phyloP scores from a whole-genome alignment of 2,888 invertebrate species.

The Platycnemis pennipes region DNA sequence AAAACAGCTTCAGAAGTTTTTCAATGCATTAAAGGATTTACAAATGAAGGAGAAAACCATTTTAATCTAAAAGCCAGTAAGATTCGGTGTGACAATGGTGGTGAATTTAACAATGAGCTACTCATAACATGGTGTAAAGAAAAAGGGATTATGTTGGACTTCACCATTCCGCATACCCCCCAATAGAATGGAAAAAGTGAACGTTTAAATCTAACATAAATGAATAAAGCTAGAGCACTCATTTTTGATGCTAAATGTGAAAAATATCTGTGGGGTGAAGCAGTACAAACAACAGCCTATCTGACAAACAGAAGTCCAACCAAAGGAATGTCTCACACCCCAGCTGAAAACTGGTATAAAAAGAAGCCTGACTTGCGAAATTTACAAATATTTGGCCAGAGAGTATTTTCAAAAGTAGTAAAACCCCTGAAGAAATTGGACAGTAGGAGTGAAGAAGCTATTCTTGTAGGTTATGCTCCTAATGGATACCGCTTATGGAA shows the following conservation, averaged over 20 bases:
- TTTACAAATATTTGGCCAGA: conserved; percentile 25
- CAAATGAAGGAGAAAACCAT: too few relatives aligned
- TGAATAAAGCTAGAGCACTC: too few relatives aligned
- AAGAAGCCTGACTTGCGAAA: not conserved
- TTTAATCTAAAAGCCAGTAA: not conserved
- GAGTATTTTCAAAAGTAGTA: not conserved
- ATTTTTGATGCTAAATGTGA: conserved; percentile 72
- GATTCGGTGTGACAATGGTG: not conserved
- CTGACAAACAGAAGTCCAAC: conserved; percentile 50
- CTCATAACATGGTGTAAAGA: not conserved
- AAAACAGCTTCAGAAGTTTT: too few relatives aligned
- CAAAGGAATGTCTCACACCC: not conserved
- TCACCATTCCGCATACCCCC: not conserved
- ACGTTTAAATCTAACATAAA: not conserved
- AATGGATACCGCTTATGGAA: conserved; percentile 74
- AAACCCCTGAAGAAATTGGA: not conserved
- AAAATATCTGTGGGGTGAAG: not conserved
- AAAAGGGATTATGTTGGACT: not conserved
- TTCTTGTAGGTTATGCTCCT: conserved; percentile 73
- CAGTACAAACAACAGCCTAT: conserved; percentile 70
- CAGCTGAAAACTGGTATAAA: conserved; percentile 32
- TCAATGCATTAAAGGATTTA: too few relatives aligned
- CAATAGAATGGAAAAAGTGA: conserved; percentile 12
- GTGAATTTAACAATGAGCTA: too few relatives aligned
- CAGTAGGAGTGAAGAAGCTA: conserved; percentile 70